Base-by-base conservation (phyloP, 2,797 vertebrate genomes). In the Gadopsis bispinosus region DNA sequence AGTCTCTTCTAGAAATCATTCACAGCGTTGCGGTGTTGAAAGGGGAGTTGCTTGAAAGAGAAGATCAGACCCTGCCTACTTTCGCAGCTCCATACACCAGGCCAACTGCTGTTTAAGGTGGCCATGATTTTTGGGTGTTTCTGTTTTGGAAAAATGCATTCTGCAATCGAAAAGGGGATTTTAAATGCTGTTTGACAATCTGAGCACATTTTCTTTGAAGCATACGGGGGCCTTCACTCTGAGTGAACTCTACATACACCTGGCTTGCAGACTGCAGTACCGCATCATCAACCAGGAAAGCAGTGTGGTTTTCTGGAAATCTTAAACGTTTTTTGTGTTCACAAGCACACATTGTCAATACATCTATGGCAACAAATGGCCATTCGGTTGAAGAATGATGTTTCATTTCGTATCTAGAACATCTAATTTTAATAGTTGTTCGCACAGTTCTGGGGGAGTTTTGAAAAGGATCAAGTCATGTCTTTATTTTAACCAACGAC, bases 61-160 rank as follows among this genome's bases (percentile, higher is more conserved):
- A 62, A 11, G 19, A 39, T n/a, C 4, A 26, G 51, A 47, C 14
- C 3, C 43, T 56, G 11, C 50, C 14, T 29, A 51, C 19, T 37
- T 35, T 17, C 7, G 41, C 29, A 39, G 4, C 9, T 29, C n/a
- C 5, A 1, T 10, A 4, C 31, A 55, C 33, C n/a, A 22, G 22
- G 1, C 14, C 35, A 8, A 6, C 41, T 54, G 2, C 29, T 54
- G 9, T 22, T 67, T 61, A 31, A 39, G 48, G 37, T 8, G 3
- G 20, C 6, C 4, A 2, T n/a, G 35, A 33, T n/a, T 14, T 19
- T 55, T 14, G 47, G 17, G 65, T 29, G n/a, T 47, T 3, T 14
- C n/a, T 68, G 19, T 51, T 58, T 61, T 61, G 20, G 17, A 77
- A 48, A 37, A 17, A 69, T 29, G 19, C 17, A 17, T 66, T 37